Conservation (phyloP, 2,888 invertebrate genomes). For the Leptinotarsa juncta region DNA sequence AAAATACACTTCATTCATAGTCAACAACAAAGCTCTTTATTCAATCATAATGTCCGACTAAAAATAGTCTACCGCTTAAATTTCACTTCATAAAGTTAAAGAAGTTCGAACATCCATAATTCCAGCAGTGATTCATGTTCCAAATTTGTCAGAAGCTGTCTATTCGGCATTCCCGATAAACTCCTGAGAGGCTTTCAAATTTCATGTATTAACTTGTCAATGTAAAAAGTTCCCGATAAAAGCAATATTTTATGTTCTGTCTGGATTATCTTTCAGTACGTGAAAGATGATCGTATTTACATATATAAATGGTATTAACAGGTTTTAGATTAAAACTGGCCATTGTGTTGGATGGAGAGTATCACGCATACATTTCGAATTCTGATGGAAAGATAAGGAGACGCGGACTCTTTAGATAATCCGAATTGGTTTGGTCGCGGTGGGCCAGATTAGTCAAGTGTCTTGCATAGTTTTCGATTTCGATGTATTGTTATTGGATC, state of each 20-base stretch:
- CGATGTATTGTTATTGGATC: neutral
- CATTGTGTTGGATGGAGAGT: constrained; percentile 28
- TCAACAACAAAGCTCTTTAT: neutral
- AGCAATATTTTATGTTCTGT: constrained; percentile 18
- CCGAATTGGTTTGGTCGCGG: constrained; percentile 25
- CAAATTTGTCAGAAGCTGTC: constrained; percentile 25
- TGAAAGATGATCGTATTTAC: constrained; percentile 23
- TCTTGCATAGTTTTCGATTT: constrained; percentile 10
- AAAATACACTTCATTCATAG: neutral
- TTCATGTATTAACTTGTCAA: constrained; percentile 30
- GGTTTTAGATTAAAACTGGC: constrained; percentile 28
- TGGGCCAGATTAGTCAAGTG: constrained; percentile 16
- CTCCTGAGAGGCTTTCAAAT: constrained; percentile 17
- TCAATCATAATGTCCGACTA: neutral
- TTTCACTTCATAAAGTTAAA: constrained; percentile 10
- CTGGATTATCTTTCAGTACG: constrained; percentile 27
- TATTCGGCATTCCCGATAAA: constrained; percentile 22
- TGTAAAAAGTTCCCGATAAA: constrained; percentile 27
- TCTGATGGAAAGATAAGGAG: constrained; percentile 33
- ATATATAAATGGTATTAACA: constrained; percentile 34
- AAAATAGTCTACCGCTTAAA: neutral
- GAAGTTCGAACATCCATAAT: constrained; percentile 19
- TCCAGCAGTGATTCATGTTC: constrained; percentile 24
- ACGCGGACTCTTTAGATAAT: constrained; percentile 30
- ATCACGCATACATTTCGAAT: constrained; percentile 32